phyloP scores from a whole-genome alignment of 2,797 vertebrate species.

The Syncerus caffer region DNA sequence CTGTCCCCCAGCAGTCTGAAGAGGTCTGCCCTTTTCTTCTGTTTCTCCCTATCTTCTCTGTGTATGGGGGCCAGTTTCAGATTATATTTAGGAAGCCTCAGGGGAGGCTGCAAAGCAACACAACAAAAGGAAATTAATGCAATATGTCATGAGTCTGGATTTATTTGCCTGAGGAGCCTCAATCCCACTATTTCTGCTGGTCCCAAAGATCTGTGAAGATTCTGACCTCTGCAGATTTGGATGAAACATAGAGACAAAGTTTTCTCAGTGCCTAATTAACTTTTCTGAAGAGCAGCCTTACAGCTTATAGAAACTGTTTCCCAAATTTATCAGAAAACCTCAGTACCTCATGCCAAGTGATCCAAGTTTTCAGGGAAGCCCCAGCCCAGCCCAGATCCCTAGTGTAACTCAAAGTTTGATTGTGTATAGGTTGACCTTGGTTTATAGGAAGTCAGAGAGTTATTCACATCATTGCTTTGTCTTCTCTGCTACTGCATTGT shows the following conservation, averaged over 20 bases:
- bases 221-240: not conserved
- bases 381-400: not conserved
- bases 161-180: not conserved
- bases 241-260: not conserved
- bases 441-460: not conserved
- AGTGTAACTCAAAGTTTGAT: not conserved
- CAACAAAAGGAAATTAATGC: not conserved
- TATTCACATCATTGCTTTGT: not conserved
- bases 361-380: not conserved
- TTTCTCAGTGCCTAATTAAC: not conserved
- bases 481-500: not conserved
- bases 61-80: not conserved
- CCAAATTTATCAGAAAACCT: not conserved
- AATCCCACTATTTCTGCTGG: not conserved
- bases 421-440: not conserved
- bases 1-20: not conserved
- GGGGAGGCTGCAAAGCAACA: not conserved
- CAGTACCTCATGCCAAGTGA: not conserved
- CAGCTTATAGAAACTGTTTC: not conserved
- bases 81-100: not conserved
- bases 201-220: not conserved
- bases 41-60: not conserved
- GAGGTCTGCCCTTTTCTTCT: not conserved
- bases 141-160: not conserved
- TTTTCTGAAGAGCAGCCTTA: not conserved